Evolutionary conservation across 2,113 vertebrate genomes (phyloP).

Genomic region (Pseudorhombus dupliciocellatus): DNA sequence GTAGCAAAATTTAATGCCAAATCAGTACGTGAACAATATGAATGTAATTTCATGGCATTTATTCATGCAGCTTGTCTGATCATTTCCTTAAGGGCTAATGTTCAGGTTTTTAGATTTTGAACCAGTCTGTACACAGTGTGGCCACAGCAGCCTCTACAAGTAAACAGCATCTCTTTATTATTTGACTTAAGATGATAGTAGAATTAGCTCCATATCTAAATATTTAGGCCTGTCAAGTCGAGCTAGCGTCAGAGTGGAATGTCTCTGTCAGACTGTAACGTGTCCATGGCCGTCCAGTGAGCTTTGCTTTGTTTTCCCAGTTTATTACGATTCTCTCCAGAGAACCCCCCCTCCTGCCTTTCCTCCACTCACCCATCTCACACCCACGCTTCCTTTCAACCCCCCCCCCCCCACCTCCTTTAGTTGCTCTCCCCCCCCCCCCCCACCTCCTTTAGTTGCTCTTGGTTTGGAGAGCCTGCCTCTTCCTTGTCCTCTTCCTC

Average conservation of each 20-base stretch:
- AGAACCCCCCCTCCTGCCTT: slow-evolving; percentile 20
- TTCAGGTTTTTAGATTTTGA: too few species aligned
- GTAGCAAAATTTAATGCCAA: too few species aligned
- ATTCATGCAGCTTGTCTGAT: too few species aligned
- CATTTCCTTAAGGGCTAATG: background rate
- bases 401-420: slow-evolving; percentile 59
- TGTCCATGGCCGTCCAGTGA: slow-evolving; percentile 55
- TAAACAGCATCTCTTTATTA: too few species aligned
- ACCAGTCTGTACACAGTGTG: too few species aligned
- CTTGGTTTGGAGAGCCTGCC: slow-evolving; percentile 67
- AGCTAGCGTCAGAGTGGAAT: background rate
- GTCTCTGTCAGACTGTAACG: slow-evolving; percentile 14
- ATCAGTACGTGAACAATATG: too few species aligned
- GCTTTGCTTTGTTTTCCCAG: slow-evolving; percentile 52
- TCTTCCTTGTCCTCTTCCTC: slow-evolving; percentile 73
- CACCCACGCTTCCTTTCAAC: slow-evolving; percentile 63
- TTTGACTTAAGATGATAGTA: background rate
- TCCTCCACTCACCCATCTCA: slow-evolving; percentile 70
- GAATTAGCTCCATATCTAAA: background rate
- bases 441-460: slow-evolving; percentile 63
- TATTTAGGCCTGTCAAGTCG: background rate
- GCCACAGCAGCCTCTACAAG: too few species aligned
- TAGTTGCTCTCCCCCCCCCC: slow-evolving; percentile 56
- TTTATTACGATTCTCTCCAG: slow-evolving; percentile 22
- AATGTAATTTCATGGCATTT: too few species aligned